phyloP scores from a whole-genome alignment of 2,888 invertebrate genomes.

The Drosophila kambysellisi region DNA sequence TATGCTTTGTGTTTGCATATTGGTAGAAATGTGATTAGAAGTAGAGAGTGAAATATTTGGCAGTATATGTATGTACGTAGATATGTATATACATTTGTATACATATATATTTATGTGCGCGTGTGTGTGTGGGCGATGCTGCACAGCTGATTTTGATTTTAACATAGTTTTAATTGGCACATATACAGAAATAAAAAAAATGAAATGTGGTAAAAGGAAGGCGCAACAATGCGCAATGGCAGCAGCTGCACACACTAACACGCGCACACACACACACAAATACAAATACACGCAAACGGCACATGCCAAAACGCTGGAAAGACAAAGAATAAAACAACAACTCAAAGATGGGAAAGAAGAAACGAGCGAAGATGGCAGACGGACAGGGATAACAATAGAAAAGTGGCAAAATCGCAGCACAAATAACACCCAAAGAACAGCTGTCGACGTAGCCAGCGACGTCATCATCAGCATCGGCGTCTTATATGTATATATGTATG shows the following conservation, averaged over 20 bases:
- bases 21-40: neutral
- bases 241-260: constrained; percentile 12
- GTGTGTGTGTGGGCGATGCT: neutral
- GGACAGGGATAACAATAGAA: constrained; percentile 53
- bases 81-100: neutral
- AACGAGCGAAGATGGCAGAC: constrained; percentile 20
- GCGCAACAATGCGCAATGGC: constrained; percentile 40
- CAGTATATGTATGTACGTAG: neutral
- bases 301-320: constrained; percentile 20
- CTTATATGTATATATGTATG: no score
- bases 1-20: neutral
- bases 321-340: constrained; percentile 12
- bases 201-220: constrained; percentile 17
- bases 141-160: constrained; percentile 22
- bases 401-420: constrained; percentile 60
- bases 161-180: constrained; percentile 51
- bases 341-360: constrained; percentile 20
- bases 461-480: neutral
- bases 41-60: neutral
- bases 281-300: constrained; percentile 10
- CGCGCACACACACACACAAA: constrained; percentile 1
- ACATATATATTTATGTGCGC: neutral
- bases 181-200: constrained; percentile 42
- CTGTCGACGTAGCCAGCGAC: constrained; percentile 50
- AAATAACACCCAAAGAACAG: constrained; percentile 72